phyloP scores from a whole-genome alignment of 2,113 vertebrate species.

The Entomyzon cyanotis region DNA sequence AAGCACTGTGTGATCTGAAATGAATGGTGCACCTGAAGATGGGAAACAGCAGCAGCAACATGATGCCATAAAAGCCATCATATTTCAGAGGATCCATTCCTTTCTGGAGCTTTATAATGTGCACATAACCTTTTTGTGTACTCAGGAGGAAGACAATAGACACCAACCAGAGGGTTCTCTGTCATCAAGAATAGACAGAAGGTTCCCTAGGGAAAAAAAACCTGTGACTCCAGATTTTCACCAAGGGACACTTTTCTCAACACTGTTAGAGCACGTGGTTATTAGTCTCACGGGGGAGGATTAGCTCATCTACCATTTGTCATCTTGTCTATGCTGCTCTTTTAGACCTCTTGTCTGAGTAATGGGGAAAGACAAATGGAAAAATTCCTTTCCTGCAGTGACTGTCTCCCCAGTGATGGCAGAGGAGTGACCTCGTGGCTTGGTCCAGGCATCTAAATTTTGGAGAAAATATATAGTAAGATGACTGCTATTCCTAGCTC shows the following conservation, averaged over 20 bases:
- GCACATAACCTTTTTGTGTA: neutral
- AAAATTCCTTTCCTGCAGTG: neutral
- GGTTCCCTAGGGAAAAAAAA: neutral
- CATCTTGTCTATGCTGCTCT: neutral
- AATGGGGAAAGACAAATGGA: neutral
- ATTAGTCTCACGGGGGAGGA: neutral
- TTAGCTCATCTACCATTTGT: conserved; percentile 7
- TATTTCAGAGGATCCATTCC: neutral
- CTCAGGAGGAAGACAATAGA: neutral
- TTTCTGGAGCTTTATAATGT: neutral
- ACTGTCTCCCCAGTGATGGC: neutral
- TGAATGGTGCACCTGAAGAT: neutral
- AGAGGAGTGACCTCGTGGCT: neutral
- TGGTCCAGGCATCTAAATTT: neutral
- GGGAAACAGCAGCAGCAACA: neutral
- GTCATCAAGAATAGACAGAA: neutral
- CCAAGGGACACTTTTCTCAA: neutral
- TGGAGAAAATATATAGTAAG: neutral
- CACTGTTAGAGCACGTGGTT: neutral
- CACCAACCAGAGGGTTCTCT: neutral
- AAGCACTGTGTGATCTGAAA: neutral
- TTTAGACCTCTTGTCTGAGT: neutral
- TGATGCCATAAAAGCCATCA: neutral
- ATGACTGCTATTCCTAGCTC: neutral
- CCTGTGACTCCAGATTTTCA: neutral